Evolutionary conservation across 1,140 invertebrate genomes (phyloP).

Genomic region (Eumaeus atala): DNA sequence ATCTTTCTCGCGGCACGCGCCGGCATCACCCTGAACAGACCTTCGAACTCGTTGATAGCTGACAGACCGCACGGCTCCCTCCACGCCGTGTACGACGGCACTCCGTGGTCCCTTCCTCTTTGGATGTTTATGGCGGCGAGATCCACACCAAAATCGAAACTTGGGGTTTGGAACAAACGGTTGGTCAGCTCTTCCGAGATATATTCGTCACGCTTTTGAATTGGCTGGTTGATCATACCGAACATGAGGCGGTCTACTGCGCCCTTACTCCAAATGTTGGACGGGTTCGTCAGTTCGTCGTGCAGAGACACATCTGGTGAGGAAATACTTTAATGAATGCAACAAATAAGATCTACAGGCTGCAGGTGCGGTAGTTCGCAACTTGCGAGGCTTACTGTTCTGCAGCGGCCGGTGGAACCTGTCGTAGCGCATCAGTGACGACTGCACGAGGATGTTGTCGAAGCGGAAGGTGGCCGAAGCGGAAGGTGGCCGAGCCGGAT

Average conservation of each 20-base stretch:
- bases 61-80: slow-evolving; percentile 86
- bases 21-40: slow-evolving; percentile 83
- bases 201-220: slow-evolving; percentile 87
- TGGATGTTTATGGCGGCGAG: slow-evolving; percentile 93
- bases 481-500: slow-evolving; percentile 94
- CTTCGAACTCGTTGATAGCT: slow-evolving; percentile 81
- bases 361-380: too few relatives aligned
- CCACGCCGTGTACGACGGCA: slow-evolving; percentile 89
- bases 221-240: slow-evolving; percentile 84
- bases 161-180: slow-evolving; percentile 87
- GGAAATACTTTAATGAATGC: neutral
- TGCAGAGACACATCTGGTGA: slow-evolving; percentile 84
- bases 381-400: slow-evolving; percentile 76
- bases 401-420: slow-evolving; percentile 77
- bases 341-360: too few relatives aligned
- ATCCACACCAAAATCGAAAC: slow-evolving; percentile 87
- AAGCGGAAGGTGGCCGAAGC: slow-evolving; percentile 97
- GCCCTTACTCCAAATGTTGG: slow-evolving; percentile 79
- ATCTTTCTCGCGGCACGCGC: slow-evolving; percentile 78
- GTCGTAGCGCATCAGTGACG: slow-evolving; percentile 80
- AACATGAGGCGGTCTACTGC: slow-evolving; percentile 86
- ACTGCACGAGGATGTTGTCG: slow-evolving; percentile 94
- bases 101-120: slow-evolving; percentile 91
- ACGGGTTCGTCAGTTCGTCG: slow-evolving; percentile 81
- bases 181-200: slow-evolving; percentile 89